phyloP scores from a whole-genome alignment of 2,888 invertebrate species.

The Drosophila kuntzei region DNA sequence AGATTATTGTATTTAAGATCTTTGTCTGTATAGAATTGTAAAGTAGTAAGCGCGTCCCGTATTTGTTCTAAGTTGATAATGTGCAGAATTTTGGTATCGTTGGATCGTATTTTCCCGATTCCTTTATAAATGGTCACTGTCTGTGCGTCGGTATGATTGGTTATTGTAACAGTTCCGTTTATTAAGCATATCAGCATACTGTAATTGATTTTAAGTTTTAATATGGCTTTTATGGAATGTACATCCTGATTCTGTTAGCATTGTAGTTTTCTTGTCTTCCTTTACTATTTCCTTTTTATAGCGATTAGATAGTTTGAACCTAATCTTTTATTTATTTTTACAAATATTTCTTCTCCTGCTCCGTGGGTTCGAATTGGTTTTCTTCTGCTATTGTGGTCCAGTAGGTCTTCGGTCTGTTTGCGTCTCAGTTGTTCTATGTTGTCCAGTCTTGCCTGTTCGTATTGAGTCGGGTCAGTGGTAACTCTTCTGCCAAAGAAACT shows the following conservation, averaged over 20 bases:
- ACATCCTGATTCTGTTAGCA: background rate
- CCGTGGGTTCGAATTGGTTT: background rate
- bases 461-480: background rate
- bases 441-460: slow-evolving; percentile 11
- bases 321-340: slow-evolving; percentile 7
- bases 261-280: background rate
- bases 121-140: slow-evolving; percentile 5
- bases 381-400: background rate
- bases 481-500: slow-evolving; percentile 5
- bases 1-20: slow-evolving; percentile 7
- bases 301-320: background rate
- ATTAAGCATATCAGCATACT: slow-evolving; percentile 4
- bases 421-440: slow-evolving; percentile 9
- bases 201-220: slow-evolving; percentile 5
- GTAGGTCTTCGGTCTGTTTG: slow-evolving; percentile 1
- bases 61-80: slow-evolving; percentile 5
- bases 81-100: slow-evolving; percentile 3
- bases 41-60: background rate
- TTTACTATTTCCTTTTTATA: slow-evolving; percentile 9
- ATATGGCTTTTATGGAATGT: slow-evolving; percentile 7
- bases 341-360: slow-evolving; percentile 3
- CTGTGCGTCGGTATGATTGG: slow-evolving; percentile 11
- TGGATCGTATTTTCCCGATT: slow-evolving; percentile 7
- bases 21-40: background rate
- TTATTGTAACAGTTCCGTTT: background rate